Evolutionary conservation across 2,113 vertebrate species (phyloP).

Genomic region (Parus major): DNA sequence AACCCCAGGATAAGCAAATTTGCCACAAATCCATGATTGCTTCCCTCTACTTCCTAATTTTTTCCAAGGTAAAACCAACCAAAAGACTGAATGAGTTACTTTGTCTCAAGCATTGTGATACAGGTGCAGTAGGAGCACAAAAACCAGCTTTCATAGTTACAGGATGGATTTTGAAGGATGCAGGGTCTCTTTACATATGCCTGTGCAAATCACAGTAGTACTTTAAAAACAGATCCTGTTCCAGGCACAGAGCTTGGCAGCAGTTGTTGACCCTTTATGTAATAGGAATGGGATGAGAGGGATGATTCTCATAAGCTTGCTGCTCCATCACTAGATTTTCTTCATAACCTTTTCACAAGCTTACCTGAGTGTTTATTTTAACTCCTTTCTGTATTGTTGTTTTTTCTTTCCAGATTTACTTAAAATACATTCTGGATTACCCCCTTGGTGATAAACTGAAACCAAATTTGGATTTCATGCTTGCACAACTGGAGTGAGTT

Average conservation of each 20-base stretch:
- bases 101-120: background rate
- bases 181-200: background rate
- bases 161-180: background rate
- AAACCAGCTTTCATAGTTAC: background rate
- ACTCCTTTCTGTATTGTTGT: background rate
- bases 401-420: conserved; percentile 83
- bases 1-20: background rate
- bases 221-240: background rate
- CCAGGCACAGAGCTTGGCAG: background rate
- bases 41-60: background rate
- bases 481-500: conserved; percentile 88
- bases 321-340: background rate
- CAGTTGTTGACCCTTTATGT: background rate
- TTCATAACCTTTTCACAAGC: background rate
- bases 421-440: conserved; percentile 97
- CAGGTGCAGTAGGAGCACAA: background rate
- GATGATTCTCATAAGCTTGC: background rate
- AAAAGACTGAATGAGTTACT: background rate
- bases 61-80: background rate
- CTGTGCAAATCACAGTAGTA: background rate
- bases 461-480: conserved; percentile 87
- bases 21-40: background rate
- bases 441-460: conserved; percentile 89
- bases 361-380: background rate
- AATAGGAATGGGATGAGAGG: background rate